These are phyloP conservation scores for Theretra japonica DNA, from an alignment of 2,888 invertebrate species.

Conservation along the genomic window DNA sequence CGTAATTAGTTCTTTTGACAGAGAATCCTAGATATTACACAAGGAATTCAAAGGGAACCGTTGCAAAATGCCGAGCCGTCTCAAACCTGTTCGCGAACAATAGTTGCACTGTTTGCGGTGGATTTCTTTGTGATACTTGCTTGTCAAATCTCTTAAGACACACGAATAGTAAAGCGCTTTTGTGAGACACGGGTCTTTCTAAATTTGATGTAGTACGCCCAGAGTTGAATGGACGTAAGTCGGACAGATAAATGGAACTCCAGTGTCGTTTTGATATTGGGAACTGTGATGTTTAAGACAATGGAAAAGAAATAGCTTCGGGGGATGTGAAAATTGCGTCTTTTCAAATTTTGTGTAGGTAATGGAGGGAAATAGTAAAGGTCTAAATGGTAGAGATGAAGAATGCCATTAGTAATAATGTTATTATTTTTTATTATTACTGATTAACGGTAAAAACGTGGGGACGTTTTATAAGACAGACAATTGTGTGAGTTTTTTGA, in stretches of 20 bases:
- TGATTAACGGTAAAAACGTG: too few species aligned
- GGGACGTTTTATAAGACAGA: too few species aligned
- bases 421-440: too few species aligned
- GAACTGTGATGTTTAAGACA: not conserved
- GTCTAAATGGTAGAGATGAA: too few species aligned
- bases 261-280: slow-evolving; percentile 3
- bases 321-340: not conserved
- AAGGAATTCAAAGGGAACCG: slow-evolving; percentile 9
- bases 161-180: slow-evolving; percentile 5
- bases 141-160: slow-evolving; percentile 28
- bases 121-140: slow-evolving; percentile 15
- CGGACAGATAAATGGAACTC: not conserved
- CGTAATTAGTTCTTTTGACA: slow-evolving; percentile 10
- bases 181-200: slow-evolving; percentile 10
- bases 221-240: not conserved
- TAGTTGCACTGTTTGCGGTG: slow-evolving; percentile 26
- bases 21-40: slow-evolving; percentile 1
- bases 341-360: not conserved
- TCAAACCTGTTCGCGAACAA: slow-evolving; percentile 23
- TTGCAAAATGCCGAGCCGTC: slow-evolving; percentile 10
- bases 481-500: too few species aligned
- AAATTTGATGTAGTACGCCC: slow-evolving; percentile 11
- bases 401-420: too few species aligned
- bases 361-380: not conserved
- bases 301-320: not conserved